Evolutionary conservation across 2,797 vertebrate species (phyloP), one percentile per base, ranked within the genome.

Genomic region (Sus cebifrons): DNA sequence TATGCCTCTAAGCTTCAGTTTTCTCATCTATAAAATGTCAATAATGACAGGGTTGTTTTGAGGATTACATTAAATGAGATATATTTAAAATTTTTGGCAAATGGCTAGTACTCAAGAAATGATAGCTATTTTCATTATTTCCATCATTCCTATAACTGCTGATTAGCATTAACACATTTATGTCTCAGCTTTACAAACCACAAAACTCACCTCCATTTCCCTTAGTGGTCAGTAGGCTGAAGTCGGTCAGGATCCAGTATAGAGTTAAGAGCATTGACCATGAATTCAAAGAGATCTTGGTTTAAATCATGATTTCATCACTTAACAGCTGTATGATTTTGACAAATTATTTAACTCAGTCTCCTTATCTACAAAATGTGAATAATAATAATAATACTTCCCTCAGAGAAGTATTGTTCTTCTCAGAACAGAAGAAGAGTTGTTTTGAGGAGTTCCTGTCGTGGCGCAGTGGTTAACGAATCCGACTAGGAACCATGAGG

Each of bases 271-370:
- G 56, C 18, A 17, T 27, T 13, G 25, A 6, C 75, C 44, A 70
- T 52, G 32, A n/a, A 73, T 49, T 90, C 75, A 52, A 86, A 87
- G 75, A 84, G 52, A 78, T 75, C 58, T 81, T 32, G 68, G 64
- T 78, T 93, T 68, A 74, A 86, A 82, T 68, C 13, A 56, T 89
- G 36, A 93, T 74, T 85, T 60, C 15, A 16, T 82, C 58, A 36
- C 36, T 85, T 96, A 70, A 27, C 87, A 90, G 68, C 84, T 89
- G 13, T 87, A 2, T 77, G 81, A 71, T 94, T 97, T 94, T 82
- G 73, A 95, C 29, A 92, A 83, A 60, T 65, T 64, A 90, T 27
- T 85, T 93, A 95, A 44, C 32, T 89, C 14, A 44, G 36, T 3
- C 27, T 75, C 25, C 52, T 86, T 78, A 75, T 32, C 49, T 89